Conservation (phyloP, 2,113 vertebrate genomes). For the Grantiella picta region DNA sequence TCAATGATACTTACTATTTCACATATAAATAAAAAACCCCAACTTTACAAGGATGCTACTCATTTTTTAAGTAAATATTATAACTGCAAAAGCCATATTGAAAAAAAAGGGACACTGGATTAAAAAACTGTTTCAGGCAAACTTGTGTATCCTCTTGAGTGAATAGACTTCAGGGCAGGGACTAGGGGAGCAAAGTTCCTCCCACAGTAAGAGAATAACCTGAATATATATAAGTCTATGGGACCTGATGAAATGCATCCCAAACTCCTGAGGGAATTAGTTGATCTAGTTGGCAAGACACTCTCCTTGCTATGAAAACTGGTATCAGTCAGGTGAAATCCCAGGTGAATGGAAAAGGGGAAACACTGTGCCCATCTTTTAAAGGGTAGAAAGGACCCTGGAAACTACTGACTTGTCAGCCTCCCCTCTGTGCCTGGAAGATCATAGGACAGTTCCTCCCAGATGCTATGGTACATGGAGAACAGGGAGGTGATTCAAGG, state of each 20-base stretch:
- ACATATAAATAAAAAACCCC: conserved; percentile 47
- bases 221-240: not conserved
- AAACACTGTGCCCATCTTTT: not conserved
- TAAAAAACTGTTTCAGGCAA: not conserved
- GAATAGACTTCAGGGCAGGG: not conserved
- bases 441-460: not conserved
- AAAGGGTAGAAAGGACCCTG: not conserved
- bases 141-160: not conserved
- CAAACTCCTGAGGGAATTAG: not conserved
- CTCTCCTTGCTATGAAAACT: not conserved
- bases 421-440: not conserved
- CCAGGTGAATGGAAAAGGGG: not conserved
- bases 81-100: not conserved
- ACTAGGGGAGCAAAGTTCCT: not conserved
- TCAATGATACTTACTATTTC: conserved; percentile 35
- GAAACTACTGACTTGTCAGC: rapidly evolving
- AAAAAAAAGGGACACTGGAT: not conserved
- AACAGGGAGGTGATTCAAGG: not conserved
- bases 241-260: not conserved
- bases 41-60: conserved; percentile 44
- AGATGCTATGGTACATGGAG: not conserved
- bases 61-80: conserved; percentile 27
- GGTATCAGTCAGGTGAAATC: not conserved
- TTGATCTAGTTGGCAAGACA: not conserved
- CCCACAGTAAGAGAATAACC: not conserved